These are phyloP conservation scores for Dexiosoma caninum DNA, from an alignment of 2,888 invertebrate species.

Conservation along the genomic window DNA sequence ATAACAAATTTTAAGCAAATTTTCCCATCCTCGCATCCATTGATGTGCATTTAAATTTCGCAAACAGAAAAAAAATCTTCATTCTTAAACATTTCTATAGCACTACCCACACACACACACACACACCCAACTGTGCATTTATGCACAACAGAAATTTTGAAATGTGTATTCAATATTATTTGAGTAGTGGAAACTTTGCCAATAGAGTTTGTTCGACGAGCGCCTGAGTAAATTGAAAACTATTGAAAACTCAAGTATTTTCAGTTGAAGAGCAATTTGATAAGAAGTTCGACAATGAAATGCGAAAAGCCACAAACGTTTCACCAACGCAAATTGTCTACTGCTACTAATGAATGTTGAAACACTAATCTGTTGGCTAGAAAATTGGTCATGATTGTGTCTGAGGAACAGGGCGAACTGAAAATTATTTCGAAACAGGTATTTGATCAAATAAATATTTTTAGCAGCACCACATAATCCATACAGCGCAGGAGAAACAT, in stretches of 20 bases:
- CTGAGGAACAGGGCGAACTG: not conserved
- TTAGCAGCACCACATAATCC: not conserved
- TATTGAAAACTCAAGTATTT: slow-evolving; percentile 20
- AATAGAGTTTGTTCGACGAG: slow-evolving; percentile 12
- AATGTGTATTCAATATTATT: slow-evolving; percentile 44
- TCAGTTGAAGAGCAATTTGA: not conserved
- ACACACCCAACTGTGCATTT: no score
- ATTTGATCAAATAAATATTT: not conserved
- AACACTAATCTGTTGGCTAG: not conserved
- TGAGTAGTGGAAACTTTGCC: slow-evolving; percentile 48
- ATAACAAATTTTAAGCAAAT: no score
- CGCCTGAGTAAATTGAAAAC: slow-evolving; percentile 25
- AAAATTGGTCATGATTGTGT: not conserved
- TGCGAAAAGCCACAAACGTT: slow-evolving; percentile 35
- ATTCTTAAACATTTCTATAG: not conserved
- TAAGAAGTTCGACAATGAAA: not conserved
- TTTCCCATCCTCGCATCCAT: not conserved
- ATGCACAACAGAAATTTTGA: no score
- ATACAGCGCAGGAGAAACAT: not conserved
- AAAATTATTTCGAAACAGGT: not conserved
- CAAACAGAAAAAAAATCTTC: not conserved
- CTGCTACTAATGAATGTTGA: slow-evolving; percentile 26
- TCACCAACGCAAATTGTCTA: slow-evolving; percentile 28
- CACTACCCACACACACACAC: not conserved
- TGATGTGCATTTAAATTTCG: not conserved